These are phyloP conservation scores for Heteractis magnifica DNA, from an alignment of 92 coral and sea anemone species.

Conservation along the genomic window DNA sequence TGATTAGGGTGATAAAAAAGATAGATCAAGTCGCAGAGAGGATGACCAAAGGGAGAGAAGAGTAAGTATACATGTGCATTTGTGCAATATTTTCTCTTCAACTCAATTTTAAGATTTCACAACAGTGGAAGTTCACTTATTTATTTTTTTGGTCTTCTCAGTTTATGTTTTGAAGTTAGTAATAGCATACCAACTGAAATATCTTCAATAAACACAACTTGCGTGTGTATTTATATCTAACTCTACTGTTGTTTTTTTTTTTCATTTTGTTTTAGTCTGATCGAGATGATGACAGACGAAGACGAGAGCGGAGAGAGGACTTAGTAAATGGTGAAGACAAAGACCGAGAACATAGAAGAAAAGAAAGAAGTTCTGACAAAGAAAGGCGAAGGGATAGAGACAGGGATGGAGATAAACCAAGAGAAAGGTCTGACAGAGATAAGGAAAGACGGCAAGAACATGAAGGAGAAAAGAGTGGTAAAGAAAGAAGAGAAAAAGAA, in stretches of 20 bases:
- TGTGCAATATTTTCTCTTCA: not conserved
- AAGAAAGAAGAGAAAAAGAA: slow-evolving; percentile 40
- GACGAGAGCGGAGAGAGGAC: slow-evolving; percentile 36
- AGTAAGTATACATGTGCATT: slow-evolving; percentile 21
- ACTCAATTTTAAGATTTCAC: not conserved
- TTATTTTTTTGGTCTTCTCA: too few relatives aligned
- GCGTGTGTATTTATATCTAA: not conserved
- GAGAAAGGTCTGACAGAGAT: slow-evolving; percentile 28
- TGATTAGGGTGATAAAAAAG: slow-evolving; percentile 65
- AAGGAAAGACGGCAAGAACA: slow-evolving; percentile 26
- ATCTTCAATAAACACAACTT: not conserved
- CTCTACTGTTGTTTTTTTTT: not conserved
- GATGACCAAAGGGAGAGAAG: slow-evolving; percentile 74
- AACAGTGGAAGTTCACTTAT: too few relatives aligned
- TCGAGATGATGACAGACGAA: slow-evolving; percentile 59
- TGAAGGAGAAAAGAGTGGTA: slow-evolving; percentile 39
- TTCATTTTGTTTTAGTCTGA: slow-evolving; percentile 12
- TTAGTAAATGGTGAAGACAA: slow-evolving; percentile 36
- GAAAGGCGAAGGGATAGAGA: slow-evolving; percentile 40
- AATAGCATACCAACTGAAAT: too few relatives aligned
- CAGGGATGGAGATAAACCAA: slow-evolving; percentile 26
- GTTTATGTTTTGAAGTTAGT: too few relatives aligned
- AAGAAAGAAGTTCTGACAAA: slow-evolving; percentile 22
- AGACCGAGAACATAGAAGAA: slow-evolving; percentile 18
- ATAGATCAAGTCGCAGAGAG: slow-evolving; percentile 68